Conservation (phyloP, 2,888 invertebrate genomes). For the Chesias legatella region DNA sequence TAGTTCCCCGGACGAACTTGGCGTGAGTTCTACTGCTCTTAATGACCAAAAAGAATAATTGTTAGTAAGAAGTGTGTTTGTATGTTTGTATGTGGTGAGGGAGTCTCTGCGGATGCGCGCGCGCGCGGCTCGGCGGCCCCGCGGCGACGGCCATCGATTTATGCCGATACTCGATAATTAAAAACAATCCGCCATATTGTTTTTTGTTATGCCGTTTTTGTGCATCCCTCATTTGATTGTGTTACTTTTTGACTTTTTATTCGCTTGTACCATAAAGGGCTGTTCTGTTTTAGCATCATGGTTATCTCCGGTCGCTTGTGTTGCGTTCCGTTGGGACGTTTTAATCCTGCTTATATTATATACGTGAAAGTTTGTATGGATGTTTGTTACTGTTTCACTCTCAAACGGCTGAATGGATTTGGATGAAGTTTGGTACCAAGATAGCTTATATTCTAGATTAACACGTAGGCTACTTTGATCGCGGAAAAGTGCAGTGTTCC, state of each 20-base stretch:
- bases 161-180: conserved; percentile 81
- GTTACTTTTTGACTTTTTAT: conserved; percentile 60
- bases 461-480: too few species aligned
- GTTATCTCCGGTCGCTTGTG: conserved; percentile 60
- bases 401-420: too few species aligned
- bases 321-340: conserved; percentile 62
- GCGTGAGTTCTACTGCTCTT: too few species aligned
- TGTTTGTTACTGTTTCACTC: too few species aligned
- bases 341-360: conserved; percentile 77
- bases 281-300: conserved; percentile 58
- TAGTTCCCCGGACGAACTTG: too few species aligned
- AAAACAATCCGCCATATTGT: conserved; percentile 80
- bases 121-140: conserved; percentile 62
- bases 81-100: too few species aligned
- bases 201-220: conserved; percentile 65
- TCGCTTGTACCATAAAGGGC: conserved; percentile 49
- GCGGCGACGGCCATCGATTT: conserved; percentile 78
- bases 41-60: too few species aligned
- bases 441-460: too few species aligned
- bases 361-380: too few species aligned
- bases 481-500: too few species aligned
- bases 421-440: too few species aligned
- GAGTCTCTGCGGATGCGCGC: conserved; percentile 46
- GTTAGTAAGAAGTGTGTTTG: background rate
- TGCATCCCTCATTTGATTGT: conserved; percentile 79